Evolutionary conservation across 1,140 invertebrate species (phyloP).

Genomic region (Drosophila yakuba): DNA sequence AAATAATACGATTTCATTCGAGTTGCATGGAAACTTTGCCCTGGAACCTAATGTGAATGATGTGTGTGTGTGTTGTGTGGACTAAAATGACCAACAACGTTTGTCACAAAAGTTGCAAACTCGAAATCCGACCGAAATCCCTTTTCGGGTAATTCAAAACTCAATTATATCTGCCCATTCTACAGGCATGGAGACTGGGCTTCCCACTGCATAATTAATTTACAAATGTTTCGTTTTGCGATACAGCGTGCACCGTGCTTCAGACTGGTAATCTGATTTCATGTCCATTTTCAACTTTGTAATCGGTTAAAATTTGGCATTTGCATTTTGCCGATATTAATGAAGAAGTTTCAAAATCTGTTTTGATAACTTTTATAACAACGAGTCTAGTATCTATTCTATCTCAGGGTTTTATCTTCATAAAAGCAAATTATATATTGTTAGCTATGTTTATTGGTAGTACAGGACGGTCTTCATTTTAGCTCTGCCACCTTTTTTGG

Average conservation of each 20-base stretch:
- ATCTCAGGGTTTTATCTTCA: neutral
- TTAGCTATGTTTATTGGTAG: too few species aligned
- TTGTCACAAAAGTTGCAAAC: conserved; percentile 29
- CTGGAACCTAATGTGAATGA: conserved; percentile 5
- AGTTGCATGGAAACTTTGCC: conserved; percentile 22
- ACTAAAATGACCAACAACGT: conserved; percentile 12
- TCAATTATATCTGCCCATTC: conserved; percentile 35
- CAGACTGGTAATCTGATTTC: neutral
- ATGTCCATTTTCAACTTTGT: conserved; percentile 13
- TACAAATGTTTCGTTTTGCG: conserved; percentile 36
- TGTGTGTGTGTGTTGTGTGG: neutral
- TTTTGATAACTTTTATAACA: neutral
- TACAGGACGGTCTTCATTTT: too few species aligned
- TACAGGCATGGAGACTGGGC: conserved; percentile 14
- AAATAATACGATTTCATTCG: conserved; percentile 43
- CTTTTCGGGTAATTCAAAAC: conserved; percentile 35
- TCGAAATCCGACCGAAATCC: conserved; percentile 20
- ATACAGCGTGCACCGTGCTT: neutral
- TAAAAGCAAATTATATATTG: neutral
- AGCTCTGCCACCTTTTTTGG: too few species aligned
- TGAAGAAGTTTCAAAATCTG: neutral
- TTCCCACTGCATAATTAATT: conserved; percentile 34
- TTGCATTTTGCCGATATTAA: neutral
- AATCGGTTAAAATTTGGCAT: conserved; percentile 38
- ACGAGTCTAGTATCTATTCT: neutral